Evolutionary conservation across 1,140 invertebrate genomes (phyloP), one percentile per base, ranked within the genome.

Genomic region (Zophobas morio): DNA sequence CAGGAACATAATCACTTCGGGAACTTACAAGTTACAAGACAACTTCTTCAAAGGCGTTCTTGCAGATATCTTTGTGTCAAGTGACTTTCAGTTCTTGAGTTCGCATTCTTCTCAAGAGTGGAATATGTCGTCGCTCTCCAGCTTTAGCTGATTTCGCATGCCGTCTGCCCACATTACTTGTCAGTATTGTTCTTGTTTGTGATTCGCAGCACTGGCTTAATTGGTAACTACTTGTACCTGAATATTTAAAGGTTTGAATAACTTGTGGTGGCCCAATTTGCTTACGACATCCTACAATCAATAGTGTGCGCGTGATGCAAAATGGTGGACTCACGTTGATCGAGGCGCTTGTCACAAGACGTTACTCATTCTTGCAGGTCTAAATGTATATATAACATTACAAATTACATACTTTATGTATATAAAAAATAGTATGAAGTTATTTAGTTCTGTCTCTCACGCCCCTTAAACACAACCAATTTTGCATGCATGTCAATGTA

Each of bases 181-280:
- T 51, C 49, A 51, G 49, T 51, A 51, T 51, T 51, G 49, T 51
- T 51, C 6, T 20, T 46, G n/a, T 51, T 51, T 51, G n/a, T 20
- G 49, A 51, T 51, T 51, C 49, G 4, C 6, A 8, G 20, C 49
- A 20, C 6, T 20, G 49, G 6, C 49, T 51, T 20, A 2, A 51
- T 4, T 51, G 49, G 49, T 51, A 51, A 51, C 49, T 51, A 51
- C 49, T 20, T 51, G 49, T 51, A n/a, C 20, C 49, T 51, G 49
- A 51, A 51, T 51, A 51, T 51, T 51, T 51, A 51, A n/a, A 51
- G 6, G 49, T 51, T 20, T 51, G 49, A 51, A 51, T 51, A 51
- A 51, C 49, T 51, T 51, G 20, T 20, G 49, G n/a, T 20, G 20
- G 2, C 49, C n/a, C 49, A 4, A 51, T 51, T 51, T 51, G n/a